A percentile compares a stretch with the other conserved stretches of the same genome.
These are phyloP conservation scores for Formica aserva DNA, from an alignment of 2,888 invertebrate species.

Conservation along the genomic window DNA sequence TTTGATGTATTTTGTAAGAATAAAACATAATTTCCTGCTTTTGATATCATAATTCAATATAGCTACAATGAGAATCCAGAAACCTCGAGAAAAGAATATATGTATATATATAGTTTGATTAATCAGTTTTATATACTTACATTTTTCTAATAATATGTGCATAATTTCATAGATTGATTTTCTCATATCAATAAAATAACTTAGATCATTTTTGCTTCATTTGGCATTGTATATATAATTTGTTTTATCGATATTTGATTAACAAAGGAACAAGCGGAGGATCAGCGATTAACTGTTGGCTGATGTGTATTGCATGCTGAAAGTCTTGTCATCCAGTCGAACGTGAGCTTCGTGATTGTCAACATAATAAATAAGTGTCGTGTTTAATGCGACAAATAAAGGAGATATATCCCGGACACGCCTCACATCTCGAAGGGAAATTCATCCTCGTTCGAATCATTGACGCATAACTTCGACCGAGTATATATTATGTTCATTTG, in stretches of 20 bases:
- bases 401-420: not conserved
- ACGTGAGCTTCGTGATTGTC: constrained; percentile 65
- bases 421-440: constrained; percentile 7
- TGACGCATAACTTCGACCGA: constrained; percentile 26
- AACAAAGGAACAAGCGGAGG: constrained; percentile 36
- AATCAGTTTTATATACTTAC: not conserved
- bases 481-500: constrained; percentile 49
- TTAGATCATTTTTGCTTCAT: not conserved
- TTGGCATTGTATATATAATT: constrained; percentile 34
- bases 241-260: constrained; percentile 12
- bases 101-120: not conserved
- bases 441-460: constrained; percentile 20
- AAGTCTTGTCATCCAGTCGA: constrained; percentile 64
- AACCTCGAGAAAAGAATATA: not conserved
- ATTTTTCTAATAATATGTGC: not conserved
- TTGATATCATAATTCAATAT: not conserved
- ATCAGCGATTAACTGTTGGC: constrained; percentile 41
- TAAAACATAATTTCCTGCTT: not conserved
- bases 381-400: constrained; percentile 19
- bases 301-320: constrained; percentile 66
- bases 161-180: not conserved
- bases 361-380: constrained; percentile 51
- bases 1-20: not conserved
- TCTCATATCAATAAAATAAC: not conserved
- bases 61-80: not conserved